Base-by-base conservation (phyloP, 2,797 vertebrate species). In the Novumbra hubbsi region DNA sequence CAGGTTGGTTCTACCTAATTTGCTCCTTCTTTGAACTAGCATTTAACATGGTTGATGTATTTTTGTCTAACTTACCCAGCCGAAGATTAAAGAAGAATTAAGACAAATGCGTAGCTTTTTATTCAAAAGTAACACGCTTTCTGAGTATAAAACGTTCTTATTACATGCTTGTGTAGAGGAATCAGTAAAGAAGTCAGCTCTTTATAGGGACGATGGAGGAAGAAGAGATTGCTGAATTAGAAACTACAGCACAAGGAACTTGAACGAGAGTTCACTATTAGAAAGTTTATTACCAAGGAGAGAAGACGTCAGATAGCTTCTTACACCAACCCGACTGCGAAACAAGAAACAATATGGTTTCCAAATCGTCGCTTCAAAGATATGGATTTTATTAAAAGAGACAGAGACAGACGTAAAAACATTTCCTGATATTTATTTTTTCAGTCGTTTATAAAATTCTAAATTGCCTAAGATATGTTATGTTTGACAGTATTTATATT, bases 271-370 rank as follows among this genome's bases (percentile, higher is more conserved):
- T 95, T 94, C 88, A 95, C 91, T 89, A 85, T 95, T 90, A 95
- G 95, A 93, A 98, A 98, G 93, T 99, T 99, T 94, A 98, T 99
- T 94, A 98, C 96, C 94, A 99, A 98, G 93, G 96, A 98, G 92
- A 99, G 97, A 94, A 90, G 96, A 93, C 91, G 94, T 88, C 93
- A 93, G 86, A 96, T 94, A 88, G 95, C 95, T 24, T 94, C 94
- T 83, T 95, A 94, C 86, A 95, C 92, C 78, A 93, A 91, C 84
- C 93, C 96, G 82, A 94, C 96, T 6, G 93, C 93, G 77, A 93
- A 94, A 92, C 95, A 96, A 92, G 93, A 95, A 76, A 95, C 94
- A 84, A 92, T 97, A 91, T 96, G 96, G 96, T 96, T 96, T 93
- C 94, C 95, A 86, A 94, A 95, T 80, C 93, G 92, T 81, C 92